Conservation (phyloP, 2,797 vertebrate genomes). For the Ciconia nigra region DNA sequence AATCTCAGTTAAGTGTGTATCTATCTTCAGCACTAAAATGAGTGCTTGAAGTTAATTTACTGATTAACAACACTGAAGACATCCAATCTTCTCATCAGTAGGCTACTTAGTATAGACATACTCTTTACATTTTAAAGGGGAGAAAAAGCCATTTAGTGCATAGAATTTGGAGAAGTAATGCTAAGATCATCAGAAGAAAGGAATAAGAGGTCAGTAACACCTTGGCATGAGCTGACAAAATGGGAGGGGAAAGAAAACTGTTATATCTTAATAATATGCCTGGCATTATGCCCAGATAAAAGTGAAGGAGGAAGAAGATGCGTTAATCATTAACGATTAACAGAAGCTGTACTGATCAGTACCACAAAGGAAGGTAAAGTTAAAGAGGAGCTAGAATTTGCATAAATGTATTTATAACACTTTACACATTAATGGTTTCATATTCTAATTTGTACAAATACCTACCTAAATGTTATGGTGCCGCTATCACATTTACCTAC, state of each 20-base stretch:
- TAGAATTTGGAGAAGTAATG: background rate
- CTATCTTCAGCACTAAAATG: background rate
- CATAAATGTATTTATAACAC: background rate
- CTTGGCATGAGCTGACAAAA: background rate
- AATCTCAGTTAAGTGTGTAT: background rate
- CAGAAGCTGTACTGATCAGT: background rate
- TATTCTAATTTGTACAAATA: background rate
- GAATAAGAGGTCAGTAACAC: background rate
- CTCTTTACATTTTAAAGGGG: background rate
- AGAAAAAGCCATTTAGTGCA: background rate
- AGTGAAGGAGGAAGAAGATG: background rate
- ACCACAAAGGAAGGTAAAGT: background rate
- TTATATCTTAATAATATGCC: background rate
- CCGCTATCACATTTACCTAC: background rate
- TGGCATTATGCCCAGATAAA: background rate
- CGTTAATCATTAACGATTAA: background rate
- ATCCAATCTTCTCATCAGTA: background rate
- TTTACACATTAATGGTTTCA: background rate
- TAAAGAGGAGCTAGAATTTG: background rate
- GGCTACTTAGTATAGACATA: background rate
- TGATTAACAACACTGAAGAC: background rate
- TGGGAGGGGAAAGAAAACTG: background rate
- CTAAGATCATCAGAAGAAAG: background rate
- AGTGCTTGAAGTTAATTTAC: slow-evolving; percentile 5
- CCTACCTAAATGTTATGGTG: background rate